Conservation (phyloP, 2,797 vertebrate genomes). For the Eremophila alpestris region DNA sequence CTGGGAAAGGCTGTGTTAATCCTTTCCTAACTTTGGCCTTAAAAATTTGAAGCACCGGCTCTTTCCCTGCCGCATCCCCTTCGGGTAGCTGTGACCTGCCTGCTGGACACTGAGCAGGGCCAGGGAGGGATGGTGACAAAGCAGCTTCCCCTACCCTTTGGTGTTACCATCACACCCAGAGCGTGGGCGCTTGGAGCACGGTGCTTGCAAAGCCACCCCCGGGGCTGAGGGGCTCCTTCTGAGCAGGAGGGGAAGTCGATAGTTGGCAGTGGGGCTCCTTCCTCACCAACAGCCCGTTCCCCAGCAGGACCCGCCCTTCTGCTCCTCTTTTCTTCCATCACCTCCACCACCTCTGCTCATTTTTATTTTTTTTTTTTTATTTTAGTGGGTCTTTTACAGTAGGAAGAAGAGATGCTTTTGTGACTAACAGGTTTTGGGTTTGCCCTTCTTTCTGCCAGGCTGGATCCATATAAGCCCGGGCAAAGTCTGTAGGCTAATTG, state of each 20-base stretch:
- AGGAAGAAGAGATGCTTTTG: not conserved
- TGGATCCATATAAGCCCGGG: not conserved
- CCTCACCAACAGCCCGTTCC: not conserved
- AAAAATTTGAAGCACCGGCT: fast-evolving
- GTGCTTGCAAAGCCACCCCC: not conserved
- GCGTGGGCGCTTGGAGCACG: fast-evolving
- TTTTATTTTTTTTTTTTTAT: not conserved
- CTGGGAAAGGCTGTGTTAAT: not conserved
- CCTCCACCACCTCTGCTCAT: not conserved
- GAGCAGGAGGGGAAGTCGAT: not conserved
- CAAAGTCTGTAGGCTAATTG: slow-evolving; percentile 6
- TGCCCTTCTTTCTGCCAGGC: not conserved
- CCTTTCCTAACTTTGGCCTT: slow-evolving; percentile 9
- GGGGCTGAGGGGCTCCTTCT: fast-evolving
- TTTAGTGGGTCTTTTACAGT: not conserved
- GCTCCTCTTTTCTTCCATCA: not conserved
- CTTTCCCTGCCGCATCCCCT: fast-evolving
- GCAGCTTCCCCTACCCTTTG: not conserved
- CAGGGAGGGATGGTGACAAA: not conserved
- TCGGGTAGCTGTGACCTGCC: not conserved
- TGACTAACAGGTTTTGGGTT: not conserved
- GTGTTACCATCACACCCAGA: not conserved
- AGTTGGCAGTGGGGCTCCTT: fast-evolving
- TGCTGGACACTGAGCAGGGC: not conserved
- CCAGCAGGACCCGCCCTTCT: not conserved